Conservation (phyloP, 2,888 invertebrate genomes). For the Aphodius granarius region DNA sequence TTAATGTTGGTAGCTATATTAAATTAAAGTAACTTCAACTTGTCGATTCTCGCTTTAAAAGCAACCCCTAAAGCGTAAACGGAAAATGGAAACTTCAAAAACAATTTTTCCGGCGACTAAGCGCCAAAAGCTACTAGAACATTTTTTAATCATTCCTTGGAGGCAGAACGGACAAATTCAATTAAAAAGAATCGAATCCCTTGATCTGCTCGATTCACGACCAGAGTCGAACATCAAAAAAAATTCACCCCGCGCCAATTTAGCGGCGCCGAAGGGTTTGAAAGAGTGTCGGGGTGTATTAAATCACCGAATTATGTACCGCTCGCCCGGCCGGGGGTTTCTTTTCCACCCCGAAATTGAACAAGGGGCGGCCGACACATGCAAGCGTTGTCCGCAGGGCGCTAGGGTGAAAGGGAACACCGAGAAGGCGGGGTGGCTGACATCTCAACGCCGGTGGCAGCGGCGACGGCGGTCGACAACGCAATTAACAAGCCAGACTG, state of each 20-base stretch:
- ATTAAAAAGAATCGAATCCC: background rate
- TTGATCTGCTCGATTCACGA: conserved; percentile 2
- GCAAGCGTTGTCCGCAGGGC: background rate
- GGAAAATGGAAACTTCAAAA: background rate
- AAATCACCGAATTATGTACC: conserved; percentile 12
- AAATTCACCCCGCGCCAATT: conserved; percentile 8
- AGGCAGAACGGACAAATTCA: background rate
- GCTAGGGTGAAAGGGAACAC: conserved; percentile 12
- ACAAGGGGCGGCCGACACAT: conserved; percentile 4
- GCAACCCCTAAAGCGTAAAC: background rate
- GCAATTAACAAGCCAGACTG: conserved; percentile 35
- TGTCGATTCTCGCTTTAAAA: background rate
- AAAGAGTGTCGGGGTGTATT: conserved; percentile 11
- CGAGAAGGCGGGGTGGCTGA: conserved; percentile 19
- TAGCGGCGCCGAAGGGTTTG: conserved; percentile 3
- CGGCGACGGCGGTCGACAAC: conserved; percentile 28
- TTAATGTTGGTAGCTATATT: background rate
- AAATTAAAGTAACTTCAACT: background rate
- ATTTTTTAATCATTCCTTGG: background rate
- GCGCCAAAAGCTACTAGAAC: too few species aligned
- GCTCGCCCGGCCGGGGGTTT: background rate
- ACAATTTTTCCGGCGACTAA: background rate
- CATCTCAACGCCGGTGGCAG: conserved; percentile 20
- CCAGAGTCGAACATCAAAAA: conserved; percentile 8
- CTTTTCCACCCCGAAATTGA: conserved; percentile 5